Percentiles rank a stretch among this genome's conserved stretches.
Conservation (phyloP, 2,113 vertebrate genomes). For the Gorsachius goisagi region DNA sequence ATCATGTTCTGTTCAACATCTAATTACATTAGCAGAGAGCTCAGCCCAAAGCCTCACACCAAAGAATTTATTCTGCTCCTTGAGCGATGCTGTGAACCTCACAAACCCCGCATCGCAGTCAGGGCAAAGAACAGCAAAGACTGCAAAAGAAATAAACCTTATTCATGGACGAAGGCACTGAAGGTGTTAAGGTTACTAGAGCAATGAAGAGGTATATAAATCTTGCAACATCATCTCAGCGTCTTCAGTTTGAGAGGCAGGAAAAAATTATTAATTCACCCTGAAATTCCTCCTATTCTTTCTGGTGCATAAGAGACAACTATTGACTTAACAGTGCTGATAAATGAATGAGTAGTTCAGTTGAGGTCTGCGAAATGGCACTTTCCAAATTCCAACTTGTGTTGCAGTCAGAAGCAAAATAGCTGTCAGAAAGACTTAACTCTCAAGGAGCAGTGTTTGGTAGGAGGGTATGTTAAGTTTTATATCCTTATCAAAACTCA, state of each 20-base stretch:
- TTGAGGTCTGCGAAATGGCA: background rate
- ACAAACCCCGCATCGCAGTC: background rate
- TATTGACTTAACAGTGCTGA: background rate
- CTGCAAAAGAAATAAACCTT: background rate
- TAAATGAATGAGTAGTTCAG: background rate
- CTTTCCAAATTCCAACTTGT: background rate
- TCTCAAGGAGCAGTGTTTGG: background rate
- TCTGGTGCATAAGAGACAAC: background rate
- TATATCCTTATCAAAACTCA: background rate
- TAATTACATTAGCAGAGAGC: background rate
- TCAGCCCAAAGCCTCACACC: background rate
- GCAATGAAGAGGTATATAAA: background rate
- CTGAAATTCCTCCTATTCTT: background rate
- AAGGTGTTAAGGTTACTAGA: background rate
- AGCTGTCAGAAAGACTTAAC: slow-evolving; percentile 9
- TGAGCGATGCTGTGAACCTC: background rate
- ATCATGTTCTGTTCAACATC: background rate
- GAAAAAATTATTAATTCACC: background rate
- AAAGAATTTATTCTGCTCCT: background rate
- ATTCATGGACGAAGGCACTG: background rate
- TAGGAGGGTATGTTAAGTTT: background rate
- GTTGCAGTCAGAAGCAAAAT: background rate
- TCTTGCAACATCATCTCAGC: background rate
- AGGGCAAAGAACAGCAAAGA: background rate
- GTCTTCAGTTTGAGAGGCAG: background rate